Base-by-base conservation (phyloP, 2,113 vertebrate genomes). In the Ciconia stormi region DNA sequence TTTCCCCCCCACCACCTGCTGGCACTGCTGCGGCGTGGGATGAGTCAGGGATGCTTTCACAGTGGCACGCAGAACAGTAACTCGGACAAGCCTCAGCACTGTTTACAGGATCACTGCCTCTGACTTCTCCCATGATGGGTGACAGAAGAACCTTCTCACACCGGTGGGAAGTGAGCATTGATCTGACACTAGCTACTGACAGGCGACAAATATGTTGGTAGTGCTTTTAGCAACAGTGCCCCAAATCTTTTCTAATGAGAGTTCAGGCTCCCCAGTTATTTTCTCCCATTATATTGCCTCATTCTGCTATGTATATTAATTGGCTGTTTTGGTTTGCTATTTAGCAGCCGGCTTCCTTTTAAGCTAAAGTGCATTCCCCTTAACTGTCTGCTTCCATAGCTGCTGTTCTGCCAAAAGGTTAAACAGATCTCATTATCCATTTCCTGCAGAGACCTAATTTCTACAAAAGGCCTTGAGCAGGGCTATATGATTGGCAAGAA, bases 381-480 rank as follows among this genome's bases (percentile, higher is more conserved):
- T 21, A 36, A 87, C 47, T 65, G 12, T 20, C n/a, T 26, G 47
- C 52, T 70, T 89, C 66, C 59, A 47, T 9, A 55, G 53, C 34
- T 94, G 65, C 58, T 52, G 14, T 49, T 81, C 70, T 66, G 71
- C 70, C 4, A 1, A 83, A 66, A 93, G 63, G 89, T 90, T 95
- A 95, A 93, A 85, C 36, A 71, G 72, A 73, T 55, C 55, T 97
- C 92, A 87, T 91, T 91, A 92, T 73, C 58, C 87, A 73, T 71
- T 82, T 76, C 81, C 82, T 87, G 67, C 16, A 55, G 93, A 87
- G 74, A 94, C 47, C 80, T 44, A 65, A 97, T 91, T 93, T 93
- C 77, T 79, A 65, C 56, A 62, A 82, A 88, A 46, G 65, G 59
- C 73, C 85, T 80, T 47, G 47, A 87, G 62, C 42, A 53, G 4